Conservation (phyloP, 2,113 vertebrate genomes). For the Trichomycterus rosablanca region DNA sequence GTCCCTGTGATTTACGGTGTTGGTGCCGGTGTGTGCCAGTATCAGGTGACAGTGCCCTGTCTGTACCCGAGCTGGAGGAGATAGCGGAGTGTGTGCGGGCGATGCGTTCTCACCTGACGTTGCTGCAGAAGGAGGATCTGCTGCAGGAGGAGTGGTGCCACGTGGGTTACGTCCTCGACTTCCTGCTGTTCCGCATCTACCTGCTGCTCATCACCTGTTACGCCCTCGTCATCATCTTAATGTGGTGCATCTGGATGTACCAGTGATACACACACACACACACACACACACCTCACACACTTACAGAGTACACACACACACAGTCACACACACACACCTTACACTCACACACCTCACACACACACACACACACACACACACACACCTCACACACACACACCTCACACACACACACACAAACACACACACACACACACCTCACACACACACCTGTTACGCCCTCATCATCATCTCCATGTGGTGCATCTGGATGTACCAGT, state of each 20-base stretch:
- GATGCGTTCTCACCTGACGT: constrained; percentile 58
- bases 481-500: no score
- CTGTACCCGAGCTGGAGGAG: constrained; percentile 61
- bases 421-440: no score
- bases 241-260: constrained; percentile 77
- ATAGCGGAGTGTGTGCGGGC: constrained; percentile 65
- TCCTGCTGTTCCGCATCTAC: constrained; percentile 73
- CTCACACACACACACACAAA: no score
- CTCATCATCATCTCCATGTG: no score
- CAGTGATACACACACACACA: constrained; percentile 25
- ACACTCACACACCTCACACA: no score
- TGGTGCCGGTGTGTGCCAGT: constrained; percentile 30
- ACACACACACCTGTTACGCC: no score
- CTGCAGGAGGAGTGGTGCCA: constrained; percentile 72
- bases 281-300: no score
- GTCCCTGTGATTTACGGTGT: not conserved
- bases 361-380: no score
- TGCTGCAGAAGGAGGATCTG: constrained; percentile 58
- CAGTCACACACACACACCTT: not conserved
- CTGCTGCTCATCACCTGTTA: constrained; percentile 71
- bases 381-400: no score
- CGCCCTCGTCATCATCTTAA: constrained; percentile 69
- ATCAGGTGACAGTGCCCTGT: constrained; percentile 4
- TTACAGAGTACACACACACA: not conserved
- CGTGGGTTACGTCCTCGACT: constrained; percentile 74